Base-by-base conservation (phyloP, 1,140 invertebrate genomes). In the Riptortus pedestris region DNA sequence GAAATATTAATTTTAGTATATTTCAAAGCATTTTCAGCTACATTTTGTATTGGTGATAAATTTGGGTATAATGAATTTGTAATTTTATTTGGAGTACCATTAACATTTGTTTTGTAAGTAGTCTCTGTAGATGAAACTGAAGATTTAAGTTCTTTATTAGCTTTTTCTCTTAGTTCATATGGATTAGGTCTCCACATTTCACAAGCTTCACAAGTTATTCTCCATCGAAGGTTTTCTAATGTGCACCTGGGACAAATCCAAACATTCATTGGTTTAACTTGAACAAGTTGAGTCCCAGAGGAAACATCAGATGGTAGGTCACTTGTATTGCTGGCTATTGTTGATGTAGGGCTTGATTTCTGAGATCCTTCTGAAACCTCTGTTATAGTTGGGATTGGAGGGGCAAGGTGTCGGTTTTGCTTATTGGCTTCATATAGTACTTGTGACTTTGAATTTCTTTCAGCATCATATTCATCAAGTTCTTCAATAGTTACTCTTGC, bases 201-300 rank as follows among this genome's bases (percentile, higher is more conserved):
- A 67, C 80, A 82, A 5, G 78, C 79, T 61, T 79, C 78, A 68
- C 80, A 82, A 26, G 79, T 78, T 22, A 80, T 73, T 65, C 77
- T 75, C 80, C 80, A 81, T 57, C 75, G 72, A 4, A 76, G 74
- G 68, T 82, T 82, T 69, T 78, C 76, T 24, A 80, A 64, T 14
- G 78, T 78, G 67, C 80, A 82, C 60, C 77, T 73, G 4, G 77
- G 73, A 70, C 80, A 82, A 5, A 72, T 69, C 80, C 80, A 82
- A 33, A 73, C 60, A 18, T 57, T 61, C 27, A 33, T 38, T 9
- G 20, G 28, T 59, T 59, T 59, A 27, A 38, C 28, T 20, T 29
- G 27, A 33, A 59, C 28, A 29, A n/a, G 16, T 29, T 29, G 11
- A 20, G 9, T 27, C 20, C 24, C 28, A 18, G 43, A 20, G 22